phyloP scores from a whole-genome alignment of 2,113 vertebrate species.

The Entelurus aequoreus region DNA sequence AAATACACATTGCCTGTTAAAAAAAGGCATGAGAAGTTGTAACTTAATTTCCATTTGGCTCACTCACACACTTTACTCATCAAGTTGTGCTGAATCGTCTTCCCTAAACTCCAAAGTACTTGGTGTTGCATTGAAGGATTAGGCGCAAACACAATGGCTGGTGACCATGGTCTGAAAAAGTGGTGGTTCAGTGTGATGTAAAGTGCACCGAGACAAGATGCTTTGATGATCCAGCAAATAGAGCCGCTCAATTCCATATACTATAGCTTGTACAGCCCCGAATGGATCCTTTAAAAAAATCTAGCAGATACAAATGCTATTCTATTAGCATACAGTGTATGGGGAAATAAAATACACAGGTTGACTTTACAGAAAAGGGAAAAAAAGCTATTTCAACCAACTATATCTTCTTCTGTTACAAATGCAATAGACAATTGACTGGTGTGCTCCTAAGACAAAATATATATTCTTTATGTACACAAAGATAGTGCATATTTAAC shows the following conservation, averaged over 20 bases:
- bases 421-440: conserved; percentile 20
- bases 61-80: neutral
- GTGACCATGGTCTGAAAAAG: conserved; percentile 9
- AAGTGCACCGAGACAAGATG: conserved; percentile 52
- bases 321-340: conserved; percentile 50
- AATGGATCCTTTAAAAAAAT: conserved; percentile 40
- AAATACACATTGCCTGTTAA: conserved; percentile 39
- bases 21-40: conserved; percentile 5
- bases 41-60: conserved; percentile 3
- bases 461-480: conserved; percentile 71
- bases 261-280: conserved; percentile 17
- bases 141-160: conserved; percentile 12
- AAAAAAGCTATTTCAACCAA: conserved; percentile 16
- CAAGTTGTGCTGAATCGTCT: conserved; percentile 15
- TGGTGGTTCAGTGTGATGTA: conserved; percentile 37
- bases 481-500: conserved; percentile 62
- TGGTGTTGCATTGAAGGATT: conserved; percentile 18
- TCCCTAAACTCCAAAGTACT: neutral
- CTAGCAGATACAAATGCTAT: conserved; percentile 58
- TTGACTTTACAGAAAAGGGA: conserved; percentile 9
- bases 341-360: conserved; percentile 27
- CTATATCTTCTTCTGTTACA: conserved; percentile 25
- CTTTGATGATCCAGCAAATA: conserved; percentile 26
- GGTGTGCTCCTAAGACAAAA: conserved; percentile 57
- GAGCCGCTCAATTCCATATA: conserved; percentile 15